Conservation (phyloP, 2,888 invertebrate species). For the Plagodis dolabraria region DNA sequence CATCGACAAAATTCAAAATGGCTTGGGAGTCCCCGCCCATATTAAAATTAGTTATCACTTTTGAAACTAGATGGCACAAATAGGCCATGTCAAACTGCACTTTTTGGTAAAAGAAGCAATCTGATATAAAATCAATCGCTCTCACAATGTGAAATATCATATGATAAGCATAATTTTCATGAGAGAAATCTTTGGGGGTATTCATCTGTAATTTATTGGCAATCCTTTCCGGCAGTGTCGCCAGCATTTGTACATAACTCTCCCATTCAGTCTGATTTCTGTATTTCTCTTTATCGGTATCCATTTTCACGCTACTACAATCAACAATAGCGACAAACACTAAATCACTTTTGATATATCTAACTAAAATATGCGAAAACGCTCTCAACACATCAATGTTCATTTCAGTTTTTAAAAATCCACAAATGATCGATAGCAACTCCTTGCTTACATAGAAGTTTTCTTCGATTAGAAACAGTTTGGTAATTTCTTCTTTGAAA, state of each 20-base stretch:
- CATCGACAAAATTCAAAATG: slow-evolving; percentile 79
- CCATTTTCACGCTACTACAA: slow-evolving; percentile 49
- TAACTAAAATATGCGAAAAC: slow-evolving; percentile 70
- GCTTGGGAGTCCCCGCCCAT: slow-evolving; percentile 70
- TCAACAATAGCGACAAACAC: slow-evolving; percentile 80
- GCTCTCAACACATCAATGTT: slow-evolving; percentile 57
- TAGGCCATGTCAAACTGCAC: slow-evolving; percentile 67
- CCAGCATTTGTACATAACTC: slow-evolving; percentile 85
- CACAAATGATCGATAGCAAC: slow-evolving; percentile 72
- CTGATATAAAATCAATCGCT: slow-evolving; percentile 85
- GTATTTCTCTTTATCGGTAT: slow-evolving; percentile 37
- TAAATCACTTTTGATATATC: slow-evolving; percentile 83
- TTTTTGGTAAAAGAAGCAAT: slow-evolving; percentile 58
- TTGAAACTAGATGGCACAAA: slow-evolving; percentile 85
- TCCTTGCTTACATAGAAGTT: slow-evolving; percentile 74
- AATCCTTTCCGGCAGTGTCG: slow-evolving; percentile 88
- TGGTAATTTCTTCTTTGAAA: slow-evolving; percentile 68
- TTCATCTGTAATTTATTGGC: slow-evolving; percentile 87
- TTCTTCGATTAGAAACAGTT: slow-evolving; percentile 84
- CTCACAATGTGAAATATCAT: slow-evolving; percentile 86
- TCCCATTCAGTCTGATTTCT: slow-evolving; percentile 68
- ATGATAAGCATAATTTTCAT: slow-evolving; percentile 83
- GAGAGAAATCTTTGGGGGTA: slow-evolving; percentile 84
- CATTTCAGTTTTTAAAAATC: slow-evolving; percentile 72
- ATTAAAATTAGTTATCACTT: slow-evolving; percentile 85